Evolutionary conservation across 2,888 invertebrate species (phyloP).

Genomic region (Zhuqinia jingwanae): DNA sequence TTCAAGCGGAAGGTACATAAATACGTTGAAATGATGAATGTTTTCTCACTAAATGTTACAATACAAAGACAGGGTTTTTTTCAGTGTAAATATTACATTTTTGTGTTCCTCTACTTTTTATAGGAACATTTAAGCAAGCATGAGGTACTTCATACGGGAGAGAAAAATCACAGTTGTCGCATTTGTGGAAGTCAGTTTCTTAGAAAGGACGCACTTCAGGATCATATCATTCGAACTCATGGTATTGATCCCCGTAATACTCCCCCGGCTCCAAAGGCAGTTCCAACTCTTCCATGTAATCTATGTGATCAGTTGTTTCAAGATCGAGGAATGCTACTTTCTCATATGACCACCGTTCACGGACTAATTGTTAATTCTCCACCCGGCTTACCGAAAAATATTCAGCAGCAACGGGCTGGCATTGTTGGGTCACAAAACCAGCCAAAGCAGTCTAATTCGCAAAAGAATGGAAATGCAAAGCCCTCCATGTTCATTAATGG

Average conservation of each 20-base stretch:
- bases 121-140: slow-evolving; percentile 77
- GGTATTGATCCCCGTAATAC: slow-evolving; percentile 44
- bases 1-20: slow-evolving; percentile 77
- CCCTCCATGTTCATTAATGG: slow-evolving; percentile 7
- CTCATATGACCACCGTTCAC: slow-evolving; percentile 75
- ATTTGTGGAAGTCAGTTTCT: slow-evolving; percentile 76
- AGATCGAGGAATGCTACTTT: slow-evolving; percentile 68
- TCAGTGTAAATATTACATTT: no score
- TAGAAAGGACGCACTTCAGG: slow-evolving; percentile 76
- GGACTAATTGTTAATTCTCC: slow-evolving; percentile 70
- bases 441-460: background rate
- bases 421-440: background rate
- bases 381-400: slow-evolving; percentile 50
- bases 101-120: background rate
- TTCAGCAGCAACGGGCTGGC: background rate
- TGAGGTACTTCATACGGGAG: slow-evolving; percentile 75
- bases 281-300: slow-evolving; percentile 73
- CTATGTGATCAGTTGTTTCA: slow-evolving; percentile 76
- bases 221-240: slow-evolving; percentile 75
- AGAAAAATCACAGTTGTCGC: slow-evolving; percentile 73
- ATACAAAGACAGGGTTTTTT: no score
- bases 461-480: background rate
- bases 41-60: no score
- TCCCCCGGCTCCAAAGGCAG: background rate
- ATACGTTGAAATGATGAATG: no score